A percentile compares a stretch with the other conserved stretches of the same genome.
phyloP scores from a whole-genome alignment of 2,888 invertebrate genomes.

The Drosophila emarginata region DNA sequence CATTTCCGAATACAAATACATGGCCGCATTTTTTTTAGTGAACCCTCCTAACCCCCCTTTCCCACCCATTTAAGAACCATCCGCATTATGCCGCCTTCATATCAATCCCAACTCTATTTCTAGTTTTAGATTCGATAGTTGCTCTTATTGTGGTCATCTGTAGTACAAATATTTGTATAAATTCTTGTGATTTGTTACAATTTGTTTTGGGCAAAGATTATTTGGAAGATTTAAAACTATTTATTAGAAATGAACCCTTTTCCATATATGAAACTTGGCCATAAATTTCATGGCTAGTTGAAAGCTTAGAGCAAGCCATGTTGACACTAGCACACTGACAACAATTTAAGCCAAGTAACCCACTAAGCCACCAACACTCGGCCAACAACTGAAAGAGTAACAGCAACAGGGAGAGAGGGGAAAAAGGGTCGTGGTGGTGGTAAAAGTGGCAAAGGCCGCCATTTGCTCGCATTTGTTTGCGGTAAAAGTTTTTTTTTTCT shows the following conservation, averaged over 20 bases:
- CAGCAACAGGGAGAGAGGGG: not conserved
- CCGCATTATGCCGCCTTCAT: not conserved
- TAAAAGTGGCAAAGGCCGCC: conserved; percentile 19
- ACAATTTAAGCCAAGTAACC: conserved; percentile 31
- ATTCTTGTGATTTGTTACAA: conserved; percentile 31
- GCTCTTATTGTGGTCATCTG: not conserved
- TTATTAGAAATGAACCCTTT: conserved; percentile 11
- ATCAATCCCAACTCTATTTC: not conserved
- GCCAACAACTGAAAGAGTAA: conserved; percentile 7
- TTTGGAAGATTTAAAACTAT: conserved; percentile 30
- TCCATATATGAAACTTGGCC: not conserved
- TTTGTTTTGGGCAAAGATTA: conserved; percentile 36
- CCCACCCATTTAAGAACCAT: conserved; percentile 4
- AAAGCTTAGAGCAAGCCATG: conserved; percentile 25
- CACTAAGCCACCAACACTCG: conserved; percentile 24
- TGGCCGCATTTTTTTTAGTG: conserved; percentile 65
- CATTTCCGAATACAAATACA: conserved; percentile 67
- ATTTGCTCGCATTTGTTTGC: conserved; percentile 57
- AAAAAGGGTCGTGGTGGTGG: not conserved
- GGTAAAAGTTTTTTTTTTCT: conserved; percentile 51
- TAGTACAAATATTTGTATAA: conserved; percentile 23
- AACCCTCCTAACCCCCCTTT: conserved; percentile 21
- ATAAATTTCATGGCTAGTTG: not conserved
- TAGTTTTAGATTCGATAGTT: conserved; percentile 21
- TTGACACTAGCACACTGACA: conserved; percentile 41